phyloP scores from a whole-genome alignment of 2,113 vertebrate genomes.

The Orcinus orca region DNA sequence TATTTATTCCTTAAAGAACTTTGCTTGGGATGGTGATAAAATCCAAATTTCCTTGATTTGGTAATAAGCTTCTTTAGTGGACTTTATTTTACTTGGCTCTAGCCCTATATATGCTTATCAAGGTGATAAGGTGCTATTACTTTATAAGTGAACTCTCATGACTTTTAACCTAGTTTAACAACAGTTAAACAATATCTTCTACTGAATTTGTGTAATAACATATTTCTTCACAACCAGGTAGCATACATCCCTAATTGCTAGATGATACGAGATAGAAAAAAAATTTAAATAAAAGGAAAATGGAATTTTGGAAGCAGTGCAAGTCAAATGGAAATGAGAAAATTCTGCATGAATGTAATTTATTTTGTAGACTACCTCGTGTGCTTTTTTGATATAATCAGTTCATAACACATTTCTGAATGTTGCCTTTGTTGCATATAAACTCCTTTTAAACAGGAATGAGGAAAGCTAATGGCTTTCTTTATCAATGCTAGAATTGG shows the following conservation, averaged over 20 bases:
- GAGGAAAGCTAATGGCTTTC: constrained; percentile 34
- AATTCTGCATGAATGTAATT: constrained; percentile 37
- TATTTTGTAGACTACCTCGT: constrained; percentile 35
- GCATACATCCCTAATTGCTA: constrained; percentile 19
- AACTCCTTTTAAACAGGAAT: background rate
- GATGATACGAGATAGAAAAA: background rate
- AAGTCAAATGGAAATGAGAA: constrained; percentile 58
- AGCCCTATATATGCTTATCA: background rate
- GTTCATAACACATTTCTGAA: background rate
- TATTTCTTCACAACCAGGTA: background rate
- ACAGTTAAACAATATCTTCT: background rate
- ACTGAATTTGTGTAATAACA: background rate
- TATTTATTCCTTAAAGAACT: background rate
- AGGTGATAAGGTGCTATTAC: background rate
- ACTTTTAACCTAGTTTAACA: background rate
- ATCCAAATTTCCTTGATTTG: background rate
- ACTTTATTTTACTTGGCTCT: background rate
- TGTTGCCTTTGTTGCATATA: background rate
- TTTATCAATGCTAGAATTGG: constrained; percentile 41
- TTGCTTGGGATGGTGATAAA: background rate
- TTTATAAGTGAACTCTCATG: background rate
- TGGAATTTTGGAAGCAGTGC: background rate
- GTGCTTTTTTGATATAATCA: background rate
- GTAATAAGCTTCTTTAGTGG: background rate
- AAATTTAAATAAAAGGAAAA: background rate